phyloP scores from a whole-genome alignment of 1,140 invertebrate genomes.

The Coboldia fuscipes region DNA sequence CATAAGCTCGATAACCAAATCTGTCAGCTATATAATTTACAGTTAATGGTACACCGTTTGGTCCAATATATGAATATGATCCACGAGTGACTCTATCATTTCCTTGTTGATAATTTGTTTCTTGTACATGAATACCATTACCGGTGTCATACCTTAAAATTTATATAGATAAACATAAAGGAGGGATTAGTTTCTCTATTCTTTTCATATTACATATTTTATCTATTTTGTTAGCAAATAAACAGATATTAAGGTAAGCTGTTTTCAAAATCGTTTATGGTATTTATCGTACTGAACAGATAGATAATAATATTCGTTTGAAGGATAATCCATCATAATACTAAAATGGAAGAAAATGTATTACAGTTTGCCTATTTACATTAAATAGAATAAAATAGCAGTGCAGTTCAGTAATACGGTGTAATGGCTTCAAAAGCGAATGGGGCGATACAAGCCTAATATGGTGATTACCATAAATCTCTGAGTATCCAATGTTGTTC shows the following conservation, averaged over 20 bases:
- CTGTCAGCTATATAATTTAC: slow-evolving; percentile 30
- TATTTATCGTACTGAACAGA: too few relatives aligned
- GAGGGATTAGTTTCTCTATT: background rate
- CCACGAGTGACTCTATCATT: slow-evolving; percentile 24
- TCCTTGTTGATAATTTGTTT: background rate
- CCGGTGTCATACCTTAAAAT: background rate
- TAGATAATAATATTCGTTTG: background rate
- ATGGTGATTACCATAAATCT: too few relatives aligned
- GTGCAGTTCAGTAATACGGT: too few relatives aligned
- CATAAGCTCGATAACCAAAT: slow-evolving; percentile 29
- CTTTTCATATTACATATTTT: background rate
- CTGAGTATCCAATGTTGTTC: too few relatives aligned
- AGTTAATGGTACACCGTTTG: slow-evolving; percentile 30
- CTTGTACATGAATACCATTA: background rate
- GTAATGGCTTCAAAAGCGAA: too few relatives aligned
- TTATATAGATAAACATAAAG: background rate
- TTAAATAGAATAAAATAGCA: too few relatives aligned
- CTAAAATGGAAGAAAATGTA: too few relatives aligned
- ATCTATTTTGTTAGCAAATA: background rate
- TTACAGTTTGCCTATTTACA: too few relatives aligned
- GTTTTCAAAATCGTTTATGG: background rate
- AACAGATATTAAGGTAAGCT: background rate
- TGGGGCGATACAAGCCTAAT: too few relatives aligned
- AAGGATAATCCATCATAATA: background rate
- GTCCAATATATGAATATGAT: slow-evolving; percentile 34